Evolutionary conservation across 2,113 vertebrate genomes (phyloP), one percentile per base, ranked within the genome.

Genomic region (Psittacula cyanocephala): DNA sequence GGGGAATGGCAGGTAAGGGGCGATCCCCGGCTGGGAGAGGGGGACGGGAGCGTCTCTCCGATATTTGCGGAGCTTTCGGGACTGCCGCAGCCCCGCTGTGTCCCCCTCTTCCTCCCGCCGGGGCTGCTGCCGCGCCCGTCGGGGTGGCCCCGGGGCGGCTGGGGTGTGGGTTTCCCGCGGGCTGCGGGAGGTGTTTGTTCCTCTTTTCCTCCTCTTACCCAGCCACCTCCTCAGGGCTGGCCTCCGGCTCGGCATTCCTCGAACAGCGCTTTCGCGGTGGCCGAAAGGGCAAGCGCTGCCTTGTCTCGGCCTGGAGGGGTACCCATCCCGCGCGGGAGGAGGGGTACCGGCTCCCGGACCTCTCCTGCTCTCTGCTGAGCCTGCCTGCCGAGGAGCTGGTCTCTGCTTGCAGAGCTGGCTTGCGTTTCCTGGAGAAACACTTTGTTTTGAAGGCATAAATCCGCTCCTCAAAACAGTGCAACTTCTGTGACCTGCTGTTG

Each of bases 1-100:
- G 16, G 60, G 79, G 70, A 43, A 94, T 96, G 95, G 91, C 79
- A 39, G 95, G 94, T 92, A 88, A 95, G 89, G 68, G 44, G 17
- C 9, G 81, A 81, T 4, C 17, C 46, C 27, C 15, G 7, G 52
- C 23, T 17, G 20, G 53, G 18, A 49, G 2, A 20, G 17, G 75
- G 53, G 31, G 1, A 17, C 14, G 22, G 65, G 50, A 3, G 59
- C 22, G 37, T 85, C 59, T 44, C 17, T 22, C 17, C 13, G 29
- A 7, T n/a, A 41, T 11, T 47, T 41, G 43, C 11, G 17, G 31
- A 77, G 64, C 72, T 47, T 44, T 44, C 8, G 47, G 47, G n/a
- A 10, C 3, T 18, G 37, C 68, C 8, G 7, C 39, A 15, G 57
- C 37, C 29, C 17, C 31, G 17, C 17, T 4, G 27, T 14, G 27